Percentiles rank a stretch among this genome's conserved stretches.
phyloP scores from a whole-genome alignment of 1,140 invertebrate genomes.

The Musca vetustissima region DNA sequence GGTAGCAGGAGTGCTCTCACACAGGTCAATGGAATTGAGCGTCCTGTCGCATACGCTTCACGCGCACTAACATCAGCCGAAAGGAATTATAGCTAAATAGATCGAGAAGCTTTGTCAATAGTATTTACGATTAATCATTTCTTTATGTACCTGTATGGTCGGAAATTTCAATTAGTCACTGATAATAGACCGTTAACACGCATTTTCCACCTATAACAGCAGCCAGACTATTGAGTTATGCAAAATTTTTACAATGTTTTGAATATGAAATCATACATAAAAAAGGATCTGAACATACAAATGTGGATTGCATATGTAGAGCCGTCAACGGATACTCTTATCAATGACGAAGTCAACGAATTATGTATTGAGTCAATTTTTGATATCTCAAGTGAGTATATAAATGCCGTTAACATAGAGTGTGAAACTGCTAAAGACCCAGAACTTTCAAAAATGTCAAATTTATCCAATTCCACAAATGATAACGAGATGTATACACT shows the following conservation, averaged over 20 bases:
- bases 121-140: constrained; percentile 14
- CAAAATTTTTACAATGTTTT: too few relatives aligned
- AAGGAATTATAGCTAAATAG: constrained; percentile 31
- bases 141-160: constrained; percentile 7
- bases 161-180: constrained; percentile 1
- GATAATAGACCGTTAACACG: constrained; percentile 8
- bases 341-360: too few relatives aligned
- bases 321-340: too few relatives aligned
- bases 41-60: constrained; percentile 2
- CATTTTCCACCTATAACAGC: constrained; percentile 15
- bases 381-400: too few relatives aligned
- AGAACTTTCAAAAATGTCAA: too few relatives aligned
- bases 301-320: constrained; percentile 25
- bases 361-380: too few relatives aligned
- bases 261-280: constrained; percentile 26
- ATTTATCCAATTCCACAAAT: too few relatives aligned
- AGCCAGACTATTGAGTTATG: constrained; percentile 18
- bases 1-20: constrained; percentile 17
- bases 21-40: constrained; percentile 2
- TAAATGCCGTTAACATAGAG: too few relatives aligned
- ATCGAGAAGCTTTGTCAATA: constrained; percentile 11
- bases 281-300: constrained; percentile 8
- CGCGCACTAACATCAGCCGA: not conserved
- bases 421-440: too few relatives aligned
- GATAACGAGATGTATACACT: too few relatives aligned